Conservation (phyloP, 2,113 vertebrate genomes). For the Microcebus murinus region DNA sequence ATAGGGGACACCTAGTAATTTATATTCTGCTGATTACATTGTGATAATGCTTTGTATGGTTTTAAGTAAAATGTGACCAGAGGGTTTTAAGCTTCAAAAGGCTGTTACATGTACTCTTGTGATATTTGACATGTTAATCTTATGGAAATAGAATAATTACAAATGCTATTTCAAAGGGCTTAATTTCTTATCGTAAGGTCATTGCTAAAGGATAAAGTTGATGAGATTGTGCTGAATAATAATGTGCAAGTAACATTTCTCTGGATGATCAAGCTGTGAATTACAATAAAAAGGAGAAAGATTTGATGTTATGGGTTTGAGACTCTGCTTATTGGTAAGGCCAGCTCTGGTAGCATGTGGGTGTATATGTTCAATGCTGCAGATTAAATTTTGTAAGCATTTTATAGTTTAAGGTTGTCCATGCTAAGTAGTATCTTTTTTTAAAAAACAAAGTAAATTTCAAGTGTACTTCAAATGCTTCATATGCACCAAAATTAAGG, state of each 20-base stretch:
- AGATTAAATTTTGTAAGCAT: constrained; percentile 19
- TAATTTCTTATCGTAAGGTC: constrained; percentile 80
- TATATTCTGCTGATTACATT: constrained; percentile 35
- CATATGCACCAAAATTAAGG: not conserved
- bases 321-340: not conserved
- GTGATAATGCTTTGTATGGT: constrained; percentile 34
- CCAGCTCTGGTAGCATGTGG: not conserved
- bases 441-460: not conserved
- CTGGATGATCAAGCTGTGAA: not conserved
- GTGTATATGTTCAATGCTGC: not conserved
- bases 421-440: not conserved
- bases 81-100: constrained; percentile 59
- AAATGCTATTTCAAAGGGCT: constrained; percentile 83
- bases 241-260: constrained; percentile 25
- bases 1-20: not conserved
- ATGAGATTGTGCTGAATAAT: constrained; percentile 72
- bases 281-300: not conserved
- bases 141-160: constrained; percentile 86
- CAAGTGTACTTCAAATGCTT: not conserved
- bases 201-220: constrained; percentile 79
- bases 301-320: constrained; percentile 32
- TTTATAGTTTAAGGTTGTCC: not conserved
- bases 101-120: constrained; percentile 73
- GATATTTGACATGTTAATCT: constrained; percentile 85
- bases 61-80: constrained; percentile 64